phyloP scores from a whole-genome alignment of 2,888 invertebrate species.

The Caenorhabditis sp. region DNA sequence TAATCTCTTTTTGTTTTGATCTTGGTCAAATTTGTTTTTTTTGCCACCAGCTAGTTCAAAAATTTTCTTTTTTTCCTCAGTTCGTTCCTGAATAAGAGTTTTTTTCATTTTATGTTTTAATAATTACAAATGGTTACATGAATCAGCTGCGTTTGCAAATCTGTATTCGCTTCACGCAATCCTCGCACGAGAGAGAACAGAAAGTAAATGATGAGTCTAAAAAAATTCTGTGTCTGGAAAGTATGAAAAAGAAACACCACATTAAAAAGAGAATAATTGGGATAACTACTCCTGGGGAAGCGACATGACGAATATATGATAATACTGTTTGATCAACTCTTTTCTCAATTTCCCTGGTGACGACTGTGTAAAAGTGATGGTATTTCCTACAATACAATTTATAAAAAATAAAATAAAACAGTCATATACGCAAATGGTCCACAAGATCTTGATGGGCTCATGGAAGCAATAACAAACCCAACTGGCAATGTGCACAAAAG shows the following conservation, averaged over 20 bases:
- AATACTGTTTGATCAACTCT: constrained; percentile 77
- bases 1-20: constrained; percentile 64
- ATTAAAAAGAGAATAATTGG: constrained; percentile 88
- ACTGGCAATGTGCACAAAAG: constrained; percentile 96
- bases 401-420: background rate
- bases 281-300: constrained; percentile 95
- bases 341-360: constrained; percentile 78
- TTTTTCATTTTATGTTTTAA: too few species aligned
- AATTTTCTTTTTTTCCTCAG: constrained; percentile 95
- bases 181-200: constrained; percentile 93
- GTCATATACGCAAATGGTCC: constrained; percentile 90
- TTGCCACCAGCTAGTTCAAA: constrained; percentile 90
- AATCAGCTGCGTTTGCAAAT: constrained; percentile 87
- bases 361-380: constrained; percentile 79
- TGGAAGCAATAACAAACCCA: constrained; percentile 94
- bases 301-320: constrained; percentile 87
- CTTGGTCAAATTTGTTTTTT: constrained; percentile 68
- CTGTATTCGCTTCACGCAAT: constrained; percentile 94
- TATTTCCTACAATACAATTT: constrained; percentile 64
- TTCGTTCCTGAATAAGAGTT: constrained; percentile 89
- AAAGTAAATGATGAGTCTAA: constrained; percentile 92
- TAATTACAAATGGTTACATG: too few species aligned
- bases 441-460: constrained; percentile 95
- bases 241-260: too few species aligned
- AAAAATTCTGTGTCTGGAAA: constrained; percentile 17